phyloP scores from a whole-genome alignment of 2,888 invertebrate species.

The Morpho helenor region DNA sequence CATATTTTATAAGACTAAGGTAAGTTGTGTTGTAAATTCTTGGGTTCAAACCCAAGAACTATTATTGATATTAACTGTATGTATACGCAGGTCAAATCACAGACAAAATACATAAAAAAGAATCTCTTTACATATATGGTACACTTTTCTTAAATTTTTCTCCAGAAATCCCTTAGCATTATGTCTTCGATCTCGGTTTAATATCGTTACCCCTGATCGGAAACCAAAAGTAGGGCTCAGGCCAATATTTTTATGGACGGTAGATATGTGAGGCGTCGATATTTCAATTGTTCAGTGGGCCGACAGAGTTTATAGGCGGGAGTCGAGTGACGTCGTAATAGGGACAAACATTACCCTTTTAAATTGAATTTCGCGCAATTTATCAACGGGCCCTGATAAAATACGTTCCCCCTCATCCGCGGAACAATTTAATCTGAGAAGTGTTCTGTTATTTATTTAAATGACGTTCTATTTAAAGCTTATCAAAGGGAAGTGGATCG shows the following conservation, averaged over 20 bases:
- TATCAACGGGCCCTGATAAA: conserved; percentile 64
- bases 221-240: conserved; percentile 13
- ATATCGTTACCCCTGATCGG: conserved; percentile 26
- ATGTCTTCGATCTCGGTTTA: conserved; percentile 4
- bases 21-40: too few species aligned
- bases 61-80: not conserved
- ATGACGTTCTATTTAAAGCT: conserved; percentile 8
- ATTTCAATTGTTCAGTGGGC: conserved; percentile 68
- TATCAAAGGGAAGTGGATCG: conserved; percentile 6
- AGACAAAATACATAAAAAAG: too few species aligned
- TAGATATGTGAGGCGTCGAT: conserved; percentile 52
- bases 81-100: not conserved
- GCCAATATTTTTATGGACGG: conserved; percentile 52
- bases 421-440: conserved; percentile 55
- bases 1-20: too few species aligned
- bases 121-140: too few species aligned
- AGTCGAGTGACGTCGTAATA: conserved; percentile 67
- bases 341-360: conserved; percentile 75
- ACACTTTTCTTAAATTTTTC: not conserved
- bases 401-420: conserved; percentile 46
- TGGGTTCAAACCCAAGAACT: too few species aligned
- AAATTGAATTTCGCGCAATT: conserved; percentile 74
- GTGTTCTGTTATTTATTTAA: conserved; percentile 36
- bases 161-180: conserved; percentile 5
- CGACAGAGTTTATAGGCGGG: conserved; percentile 63